Evolutionary conservation across 2,113 vertebrate species (phyloP).

Genomic region (Phoxinus phoxinus): DNA sequence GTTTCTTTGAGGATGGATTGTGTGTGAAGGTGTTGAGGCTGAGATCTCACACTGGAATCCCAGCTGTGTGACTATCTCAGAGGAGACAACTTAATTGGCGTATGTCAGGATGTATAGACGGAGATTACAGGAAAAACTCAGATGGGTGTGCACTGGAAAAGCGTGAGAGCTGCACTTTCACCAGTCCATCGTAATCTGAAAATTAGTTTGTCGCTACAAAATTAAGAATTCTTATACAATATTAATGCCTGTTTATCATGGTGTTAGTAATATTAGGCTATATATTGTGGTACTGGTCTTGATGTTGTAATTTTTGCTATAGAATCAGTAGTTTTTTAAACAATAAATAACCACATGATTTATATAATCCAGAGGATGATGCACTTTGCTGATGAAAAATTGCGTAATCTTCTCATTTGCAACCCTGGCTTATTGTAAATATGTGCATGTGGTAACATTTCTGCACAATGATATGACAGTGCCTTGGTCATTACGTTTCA

Average conservation of each 20-base stretch:
- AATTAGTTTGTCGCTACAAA: background rate
- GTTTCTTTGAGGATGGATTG: conserved; percentile 16
- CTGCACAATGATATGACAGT: background rate
- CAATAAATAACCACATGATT: background rate
- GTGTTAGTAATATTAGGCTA: background rate
- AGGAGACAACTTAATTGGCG: conserved; percentile 54
- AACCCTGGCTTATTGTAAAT: background rate
- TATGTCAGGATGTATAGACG: conserved; percentile 50
- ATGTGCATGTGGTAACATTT: background rate
- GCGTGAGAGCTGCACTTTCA: background rate
- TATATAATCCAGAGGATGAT: background rate
- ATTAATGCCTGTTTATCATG: background rate
- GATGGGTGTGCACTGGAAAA: background rate
- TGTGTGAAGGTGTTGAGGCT: conserved; percentile 3
- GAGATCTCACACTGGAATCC: conserved; percentile 49
- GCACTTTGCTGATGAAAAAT: background rate
- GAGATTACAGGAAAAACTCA: conserved; percentile 47
- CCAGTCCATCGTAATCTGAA: background rate
- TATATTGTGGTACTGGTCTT: background rate
- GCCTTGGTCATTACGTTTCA: background rate
- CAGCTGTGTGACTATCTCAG: conserved; percentile 48
- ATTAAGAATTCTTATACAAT: background rate
- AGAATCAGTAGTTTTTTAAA: background rate
- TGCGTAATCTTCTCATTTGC: no score
- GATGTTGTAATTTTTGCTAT: background rate